Base-by-base conservation (phyloP, 1,140 invertebrate genomes). In the Reticulitermes speratus region DNA sequence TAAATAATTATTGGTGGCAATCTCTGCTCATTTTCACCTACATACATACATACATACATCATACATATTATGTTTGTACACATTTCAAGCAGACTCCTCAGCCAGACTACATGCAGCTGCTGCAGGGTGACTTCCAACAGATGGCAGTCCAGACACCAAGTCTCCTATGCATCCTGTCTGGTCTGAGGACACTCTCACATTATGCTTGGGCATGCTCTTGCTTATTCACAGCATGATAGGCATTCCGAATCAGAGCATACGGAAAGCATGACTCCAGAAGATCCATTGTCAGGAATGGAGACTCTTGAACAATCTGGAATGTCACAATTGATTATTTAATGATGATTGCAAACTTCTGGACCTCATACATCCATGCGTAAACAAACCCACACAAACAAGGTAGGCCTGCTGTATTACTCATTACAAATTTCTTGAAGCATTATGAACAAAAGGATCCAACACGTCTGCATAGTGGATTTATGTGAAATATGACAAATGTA, bases 271-370 rank as follows among this genome's bases (percentile, higher is more conserved):
- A 99, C 90, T 99, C 98, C 86, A 99, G 91, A 83, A 99, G 92
- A 93, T 99, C 98, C 98, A 99, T 99, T 0, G 98, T 99, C 9
- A 99, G 92, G 91, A 99, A 99, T 16, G 98, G 98, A 11, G 97
- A 99, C 91, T 99, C 98, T 91, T 99, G 97, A 45, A 99, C 98
- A 91, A 99, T 98, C 92, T 98, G 89, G 59, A 90, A 91, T 87
- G 87, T 88, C 83, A 86, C 82, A 87, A 65, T 38, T 85, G 48
- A 52, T 65, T 69, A 86, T 75, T 30, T 19, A 81, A 32, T 84
- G 44, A 45, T 84, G 30, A 82, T 14, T 82, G 8, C 19, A 82
- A 82, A 30, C 48, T 48, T 12, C 48, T 48, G 48, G 48, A 48
- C 48, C 48, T 9, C 48, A 48, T 1, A 48, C 3, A 16, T 6